Conservation (phyloP, 2,797 vertebrate species). For the Siniperca undulata region DNA sequence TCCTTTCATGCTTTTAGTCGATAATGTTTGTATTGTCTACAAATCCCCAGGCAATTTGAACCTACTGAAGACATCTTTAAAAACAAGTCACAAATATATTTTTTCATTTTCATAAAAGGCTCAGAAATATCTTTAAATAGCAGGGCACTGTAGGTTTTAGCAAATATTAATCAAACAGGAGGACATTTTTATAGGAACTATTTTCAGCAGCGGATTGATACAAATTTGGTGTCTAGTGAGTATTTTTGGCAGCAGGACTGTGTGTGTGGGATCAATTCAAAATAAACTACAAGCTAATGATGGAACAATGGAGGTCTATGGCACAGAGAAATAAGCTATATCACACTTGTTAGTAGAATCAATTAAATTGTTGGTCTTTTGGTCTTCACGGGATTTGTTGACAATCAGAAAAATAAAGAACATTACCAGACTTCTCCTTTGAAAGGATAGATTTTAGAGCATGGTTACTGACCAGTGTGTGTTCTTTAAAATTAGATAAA, state of each 20-base stretch:
- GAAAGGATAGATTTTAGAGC: not conserved
- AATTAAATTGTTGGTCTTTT: not conserved
- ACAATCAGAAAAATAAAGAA: not conserved
- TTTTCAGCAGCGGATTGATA: constrained; percentile 19
- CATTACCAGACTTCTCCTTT: not conserved
- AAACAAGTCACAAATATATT: not conserved
- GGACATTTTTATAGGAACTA: not conserved
- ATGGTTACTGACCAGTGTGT: not conserved
- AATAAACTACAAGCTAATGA: not conserved
- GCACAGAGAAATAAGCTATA: not conserved
- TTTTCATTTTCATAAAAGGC: not conserved
- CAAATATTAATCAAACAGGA: not conserved
- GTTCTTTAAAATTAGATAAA: constrained; percentile 2
- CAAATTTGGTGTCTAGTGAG: not conserved
- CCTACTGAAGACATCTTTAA: constrained; percentile 1
- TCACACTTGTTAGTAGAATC: not conserved
- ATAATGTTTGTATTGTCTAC: not conserved
- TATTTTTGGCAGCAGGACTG: not conserved
- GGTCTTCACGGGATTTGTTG: not conserved
- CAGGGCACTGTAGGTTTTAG: not conserved
- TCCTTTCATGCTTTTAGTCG: no score
- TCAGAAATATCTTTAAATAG: not conserved
- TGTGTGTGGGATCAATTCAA: not conserved
- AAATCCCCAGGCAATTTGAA: not conserved
- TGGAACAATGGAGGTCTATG: not conserved